These are phyloP conservation scores for Gymnoscelis rufifasciata DNA, from an alignment of 2,888 invertebrate genomes.

Conservation along the genomic window DNA sequence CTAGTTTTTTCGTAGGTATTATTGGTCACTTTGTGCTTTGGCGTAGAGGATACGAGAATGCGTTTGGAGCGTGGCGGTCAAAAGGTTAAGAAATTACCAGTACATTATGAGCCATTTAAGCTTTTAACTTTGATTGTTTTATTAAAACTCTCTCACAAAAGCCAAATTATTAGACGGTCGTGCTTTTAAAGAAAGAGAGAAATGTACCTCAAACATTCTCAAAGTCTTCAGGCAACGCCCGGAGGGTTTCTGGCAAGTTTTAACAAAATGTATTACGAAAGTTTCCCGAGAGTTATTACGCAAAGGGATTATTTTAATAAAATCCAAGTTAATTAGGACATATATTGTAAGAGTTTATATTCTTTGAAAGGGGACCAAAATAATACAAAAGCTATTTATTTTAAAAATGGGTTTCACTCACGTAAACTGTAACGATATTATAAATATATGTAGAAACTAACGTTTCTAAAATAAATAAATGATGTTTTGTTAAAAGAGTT, in stretches of 20 bases:
- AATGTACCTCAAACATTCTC: background rate
- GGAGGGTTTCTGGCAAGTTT: background rate
- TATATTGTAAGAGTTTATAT: background rate
- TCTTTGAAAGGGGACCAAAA: too few relatives aligned
- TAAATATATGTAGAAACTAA: too few relatives aligned
- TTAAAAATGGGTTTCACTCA: too few relatives aligned
- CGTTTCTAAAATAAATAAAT: too few relatives aligned
- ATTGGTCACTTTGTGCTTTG: too few relatives aligned
- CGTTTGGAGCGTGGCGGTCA: too few relatives aligned
- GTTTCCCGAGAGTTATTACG: background rate
- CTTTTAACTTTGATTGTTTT: background rate
- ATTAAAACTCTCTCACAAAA: background rate
- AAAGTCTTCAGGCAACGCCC: background rate
- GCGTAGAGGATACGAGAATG: too few relatives aligned
- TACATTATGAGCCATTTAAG: background rate
- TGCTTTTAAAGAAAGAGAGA: conserved; percentile 1
- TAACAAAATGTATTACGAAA: conserved; percentile 6
- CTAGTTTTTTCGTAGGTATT: too few relatives aligned
- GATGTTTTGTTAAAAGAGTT: too few relatives aligned
- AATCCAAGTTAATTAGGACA: background rate
- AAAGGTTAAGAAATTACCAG: too few relatives aligned
- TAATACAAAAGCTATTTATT: too few relatives aligned
- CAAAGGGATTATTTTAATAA: background rate
- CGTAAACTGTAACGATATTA: too few relatives aligned
- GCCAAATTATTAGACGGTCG: background rate